Percentiles rank a stretch among this genome's conserved stretches.
Conservation (phyloP, 2,797 vertebrate species). For the Triplophysa yarkandensis region DNA sequence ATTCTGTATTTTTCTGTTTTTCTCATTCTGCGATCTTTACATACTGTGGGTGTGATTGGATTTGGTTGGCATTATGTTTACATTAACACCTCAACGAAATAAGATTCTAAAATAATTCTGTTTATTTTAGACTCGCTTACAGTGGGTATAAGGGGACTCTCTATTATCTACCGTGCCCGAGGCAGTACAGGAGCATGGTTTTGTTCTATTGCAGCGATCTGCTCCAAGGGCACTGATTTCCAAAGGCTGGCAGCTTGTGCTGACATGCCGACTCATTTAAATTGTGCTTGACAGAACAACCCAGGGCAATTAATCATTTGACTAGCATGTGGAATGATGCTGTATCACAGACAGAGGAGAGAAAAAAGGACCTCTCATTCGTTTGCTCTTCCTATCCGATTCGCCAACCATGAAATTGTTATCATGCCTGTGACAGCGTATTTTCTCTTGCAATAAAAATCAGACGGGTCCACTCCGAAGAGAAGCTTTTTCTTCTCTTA, state of each 20-base stretch:
- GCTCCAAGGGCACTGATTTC: slow-evolving; percentile 56
- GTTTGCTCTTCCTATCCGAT: slow-evolving; percentile 53
- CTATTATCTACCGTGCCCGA: slow-evolving; percentile 31
- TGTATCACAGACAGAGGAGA: slow-evolving; percentile 43
- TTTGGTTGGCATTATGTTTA: slow-evolving; percentile 58
- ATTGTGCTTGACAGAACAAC: slow-evolving; percentile 57
- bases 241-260: slow-evolving; percentile 52
- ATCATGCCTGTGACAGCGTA: slow-evolving; percentile 49
- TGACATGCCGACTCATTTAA: slow-evolving; percentile 47
- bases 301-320: slow-evolving; percentile 58
- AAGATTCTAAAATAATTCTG: slow-evolving; percentile 1
- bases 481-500: slow-evolving; percentile 30
- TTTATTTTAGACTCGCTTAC: slow-evolving; percentile 26
- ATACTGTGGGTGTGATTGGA: slow-evolving; percentile 41
- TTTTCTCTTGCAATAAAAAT: slow-evolving; percentile 51
- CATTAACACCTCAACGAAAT: slow-evolving; percentile 31
- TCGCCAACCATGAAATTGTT: slow-evolving; percentile 59
- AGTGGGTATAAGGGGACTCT: slow-evolving; percentile 10
- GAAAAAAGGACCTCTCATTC: slow-evolving; percentile 52
- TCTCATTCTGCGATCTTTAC: slow-evolving; percentile 19
- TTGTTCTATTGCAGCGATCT: slow-evolving; percentile 33
- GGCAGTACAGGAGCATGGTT: slow-evolving; percentile 45
- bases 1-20: slow-evolving; percentile 19
- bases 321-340: slow-evolving; percentile 53
- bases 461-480: neutral